phyloP scores from a whole-genome alignment of 2,113 vertebrate genomes.

The Apeltes quadracus region DNA sequence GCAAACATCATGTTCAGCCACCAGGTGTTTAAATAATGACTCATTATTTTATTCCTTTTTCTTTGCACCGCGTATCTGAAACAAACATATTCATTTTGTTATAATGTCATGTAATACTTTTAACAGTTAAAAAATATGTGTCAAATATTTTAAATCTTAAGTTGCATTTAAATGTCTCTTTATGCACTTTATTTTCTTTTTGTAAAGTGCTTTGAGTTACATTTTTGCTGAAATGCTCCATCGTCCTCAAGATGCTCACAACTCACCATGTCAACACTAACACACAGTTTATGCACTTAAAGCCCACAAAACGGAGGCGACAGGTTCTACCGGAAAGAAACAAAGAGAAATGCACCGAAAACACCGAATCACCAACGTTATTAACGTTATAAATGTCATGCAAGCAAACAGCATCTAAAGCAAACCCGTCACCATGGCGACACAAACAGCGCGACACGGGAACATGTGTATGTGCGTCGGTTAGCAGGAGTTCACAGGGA shows the following conservation, averaged over 20 bases:
- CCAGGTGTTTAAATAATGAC: not conserved
- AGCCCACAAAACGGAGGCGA: conserved; percentile 66
- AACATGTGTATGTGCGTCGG: conserved; percentile 31
- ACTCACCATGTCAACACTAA: conserved; percentile 65
- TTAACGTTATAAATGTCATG: conserved; percentile 76
- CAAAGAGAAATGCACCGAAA: conserved; percentile 61
- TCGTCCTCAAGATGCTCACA: too few species aligned
- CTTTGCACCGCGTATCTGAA: not conserved
- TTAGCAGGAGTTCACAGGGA: conserved; percentile 38
- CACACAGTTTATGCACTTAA: conserved; percentile 70
- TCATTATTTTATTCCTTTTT: not conserved
- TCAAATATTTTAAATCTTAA: too few species aligned
- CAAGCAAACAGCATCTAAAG: conserved; percentile 75
- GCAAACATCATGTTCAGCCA: not conserved
- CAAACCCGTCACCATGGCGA: conserved; percentile 71
- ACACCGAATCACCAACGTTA: conserved; percentile 61
- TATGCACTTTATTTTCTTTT: not conserved
- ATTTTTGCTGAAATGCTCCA: too few species aligned
- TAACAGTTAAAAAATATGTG: not conserved
- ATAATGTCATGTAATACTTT: too few species aligned
- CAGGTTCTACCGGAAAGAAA: conserved; percentile 59
- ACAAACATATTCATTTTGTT: not conserved
- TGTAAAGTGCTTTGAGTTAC: not conserved
- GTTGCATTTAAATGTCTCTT: not conserved
- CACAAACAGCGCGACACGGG: conserved; percentile 62